phyloP scores from a whole-genome alignment of 1,140 invertebrate genomes.

The Sitophilus oryzae region DNA sequence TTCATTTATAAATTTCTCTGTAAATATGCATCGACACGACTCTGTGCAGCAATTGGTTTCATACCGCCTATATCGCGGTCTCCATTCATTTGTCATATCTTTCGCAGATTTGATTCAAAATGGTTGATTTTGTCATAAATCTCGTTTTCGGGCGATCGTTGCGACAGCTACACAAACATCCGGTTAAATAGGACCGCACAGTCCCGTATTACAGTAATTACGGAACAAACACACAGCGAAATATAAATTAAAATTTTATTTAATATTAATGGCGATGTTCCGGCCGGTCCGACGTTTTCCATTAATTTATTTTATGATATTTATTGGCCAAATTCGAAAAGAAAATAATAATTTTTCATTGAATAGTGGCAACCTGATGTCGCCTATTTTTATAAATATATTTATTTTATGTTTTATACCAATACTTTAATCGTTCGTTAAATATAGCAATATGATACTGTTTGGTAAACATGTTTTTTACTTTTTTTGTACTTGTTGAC shows the following conservation, averaged over 20 bases:
- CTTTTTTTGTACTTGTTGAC: no score
- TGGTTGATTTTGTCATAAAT: slow-evolving; percentile 14
- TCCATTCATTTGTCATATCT: slow-evolving; percentile 13
- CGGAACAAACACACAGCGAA: slow-evolving; percentile 4
- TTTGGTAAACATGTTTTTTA: no score
- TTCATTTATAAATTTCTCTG: no score
- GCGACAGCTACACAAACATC: not conserved
- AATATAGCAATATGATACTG: no score
- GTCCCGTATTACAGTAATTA: slow-evolving; percentile 7
- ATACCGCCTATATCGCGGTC: not conserved
- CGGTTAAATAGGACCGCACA: slow-evolving; percentile 4
- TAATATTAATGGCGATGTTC: slow-evolving; percentile 7
- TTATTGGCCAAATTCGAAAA: no score
- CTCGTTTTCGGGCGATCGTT: not conserved
- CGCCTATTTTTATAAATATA: no score
- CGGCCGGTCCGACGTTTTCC: no score
- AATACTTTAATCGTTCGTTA: no score
- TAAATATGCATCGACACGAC: not conserved
- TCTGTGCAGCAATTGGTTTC: not conserved
- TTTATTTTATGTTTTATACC: no score
- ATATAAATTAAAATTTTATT: slow-evolving; percentile 10
- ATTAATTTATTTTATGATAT: no score
- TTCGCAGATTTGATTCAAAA: slow-evolving; percentile 5
- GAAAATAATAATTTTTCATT: no score
- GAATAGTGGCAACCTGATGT: no score